Base-by-base conservation (phyloP, 1,140 invertebrate genomes). In the Pseudomyrmex sp. region DNA sequence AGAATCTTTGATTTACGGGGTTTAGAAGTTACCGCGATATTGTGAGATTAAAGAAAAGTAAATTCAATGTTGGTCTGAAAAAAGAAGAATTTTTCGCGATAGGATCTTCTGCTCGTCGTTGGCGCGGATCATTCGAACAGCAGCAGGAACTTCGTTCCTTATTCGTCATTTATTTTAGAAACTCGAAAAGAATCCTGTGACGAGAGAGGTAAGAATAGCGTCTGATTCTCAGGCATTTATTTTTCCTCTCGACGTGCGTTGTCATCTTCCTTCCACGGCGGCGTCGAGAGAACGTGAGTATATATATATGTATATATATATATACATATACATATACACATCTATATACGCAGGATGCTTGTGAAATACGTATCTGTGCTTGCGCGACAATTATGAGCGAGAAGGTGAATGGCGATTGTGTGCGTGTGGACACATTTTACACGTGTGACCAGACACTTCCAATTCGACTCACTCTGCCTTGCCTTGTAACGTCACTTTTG, bases 251-350 rank as follows among this genome's bases (percentile, higher is more conserved):
- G 44, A 69, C 54, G 8, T 72, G 23, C 50, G 18, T 80, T 54
- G 48, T 35, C 35, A 35, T 72, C 76, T 44, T 70, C 44, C 50
- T 59, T 59, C 72, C 68, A 66, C 15, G 70, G 58, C 56, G 26
- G 18, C 77, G 20, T 54, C 68, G n/a, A 23, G 35, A 35, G 82
- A 87, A 87, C 86, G 86, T 88, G 86, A 88, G 86, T 88, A 88
- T 84, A 80, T 59, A 80, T 59, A 13, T 52, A 52, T 52, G 13
- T 13, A 12, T 50, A 18, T 56, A 26, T 26, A 2, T 88, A 88
- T 84, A 80, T 59, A 72, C 48, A 50, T 50, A 50, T 1, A 52
- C 7, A 35, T 5, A 35, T 35, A 35, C 5, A 35, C 35, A 35
- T 35, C 0, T 35, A 35, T 35, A 35, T 35, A 35, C 15, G 35